These are phyloP conservation scores for Muntiacus muntjak DNA, from an alignment of 2,113 vertebrate species.

Conservation along the genomic window DNA sequence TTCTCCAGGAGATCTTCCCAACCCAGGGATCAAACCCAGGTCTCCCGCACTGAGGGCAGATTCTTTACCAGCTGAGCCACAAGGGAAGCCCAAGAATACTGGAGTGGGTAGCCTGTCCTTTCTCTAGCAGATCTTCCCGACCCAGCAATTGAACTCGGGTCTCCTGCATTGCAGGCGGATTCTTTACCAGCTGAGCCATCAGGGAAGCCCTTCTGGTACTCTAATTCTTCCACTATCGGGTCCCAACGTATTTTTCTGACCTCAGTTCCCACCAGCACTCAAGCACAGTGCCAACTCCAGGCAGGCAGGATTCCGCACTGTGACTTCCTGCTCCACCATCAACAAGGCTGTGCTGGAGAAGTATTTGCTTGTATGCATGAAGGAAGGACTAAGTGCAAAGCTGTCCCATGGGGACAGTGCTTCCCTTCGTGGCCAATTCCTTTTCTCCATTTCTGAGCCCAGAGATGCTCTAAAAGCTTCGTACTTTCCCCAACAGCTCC, in stretches of 20 bases:
- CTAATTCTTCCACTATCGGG: not conserved
- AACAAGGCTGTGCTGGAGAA: not conserved
- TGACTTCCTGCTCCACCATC: not conserved
- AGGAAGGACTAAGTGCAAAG: not conserved
- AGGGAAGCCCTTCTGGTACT: not conserved
- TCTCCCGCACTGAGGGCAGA: accelerated
- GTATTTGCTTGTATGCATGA: not conserved
- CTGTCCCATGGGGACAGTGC: not conserved
- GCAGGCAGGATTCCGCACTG: not conserved
- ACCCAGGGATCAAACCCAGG: not conserved
- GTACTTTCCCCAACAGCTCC: not conserved
- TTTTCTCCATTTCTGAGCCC: not conserved
- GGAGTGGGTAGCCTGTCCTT: not conserved
- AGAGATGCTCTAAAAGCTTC: not conserved
- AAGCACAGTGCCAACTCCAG: not conserved
- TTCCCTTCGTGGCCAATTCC: not conserved
- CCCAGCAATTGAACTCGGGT: not conserved
- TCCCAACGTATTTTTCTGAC: not conserved
- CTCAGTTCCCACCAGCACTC: too few species aligned
- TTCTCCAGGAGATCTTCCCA: not conserved
- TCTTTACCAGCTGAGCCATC: not conserved
- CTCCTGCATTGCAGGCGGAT: not conserved
- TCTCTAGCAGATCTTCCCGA: accelerated
- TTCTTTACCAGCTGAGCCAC: not conserved
- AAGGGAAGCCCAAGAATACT: not conserved